Base-by-base conservation (phyloP, 2,113 vertebrate species). In the Chaetodon auriga region DNA sequence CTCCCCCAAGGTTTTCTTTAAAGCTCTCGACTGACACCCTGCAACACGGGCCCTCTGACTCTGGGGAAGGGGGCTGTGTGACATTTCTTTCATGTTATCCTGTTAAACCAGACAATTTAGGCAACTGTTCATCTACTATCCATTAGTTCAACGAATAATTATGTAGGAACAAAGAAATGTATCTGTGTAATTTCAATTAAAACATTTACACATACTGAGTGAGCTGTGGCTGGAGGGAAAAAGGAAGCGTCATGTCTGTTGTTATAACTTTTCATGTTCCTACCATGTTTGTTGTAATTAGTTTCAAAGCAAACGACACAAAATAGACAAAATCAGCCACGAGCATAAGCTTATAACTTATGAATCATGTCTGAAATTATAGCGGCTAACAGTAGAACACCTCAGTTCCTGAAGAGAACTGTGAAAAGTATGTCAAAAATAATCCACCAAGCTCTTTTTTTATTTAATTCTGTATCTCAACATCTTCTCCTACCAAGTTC, bases 151-250 rank as follows among this genome's bases (percentile, higher is more conserved):
- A 23, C 13, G 9, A 46, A 36, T 11, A 60, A 51, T 54, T 7
- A 60, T 30, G n/a, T 43, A 25, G 48, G 25, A 53, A 25, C 5
- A 15, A 58, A 21, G 5, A 23, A 8, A 66, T 21, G 7, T 48
- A 49, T 60, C 23, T 38, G 5, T 6, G 43, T 43, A 25, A 53
- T 21, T 70, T 16, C 15, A 18, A 49, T 49, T 53, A 72, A 61
- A 75, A 68, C 53, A 81, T 65, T 58, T 14, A 63, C 48, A 74
- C 53, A 81, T 23, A 75, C 53, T 75, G 30, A 71, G 15, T 68
- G 51, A 64, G 30, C 35, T 58, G 54, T 14, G 15, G 7, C 64
- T 46, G 30, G 53, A 69, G 35, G 60, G 49, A 43, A 72, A 66
- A 68, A 7, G 23, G 1, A 66, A 5, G 19, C 21, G 11, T 21